Conservation (phyloP, 2,113 vertebrate genomes). For the Romanogobio albipinnatus region DNA sequence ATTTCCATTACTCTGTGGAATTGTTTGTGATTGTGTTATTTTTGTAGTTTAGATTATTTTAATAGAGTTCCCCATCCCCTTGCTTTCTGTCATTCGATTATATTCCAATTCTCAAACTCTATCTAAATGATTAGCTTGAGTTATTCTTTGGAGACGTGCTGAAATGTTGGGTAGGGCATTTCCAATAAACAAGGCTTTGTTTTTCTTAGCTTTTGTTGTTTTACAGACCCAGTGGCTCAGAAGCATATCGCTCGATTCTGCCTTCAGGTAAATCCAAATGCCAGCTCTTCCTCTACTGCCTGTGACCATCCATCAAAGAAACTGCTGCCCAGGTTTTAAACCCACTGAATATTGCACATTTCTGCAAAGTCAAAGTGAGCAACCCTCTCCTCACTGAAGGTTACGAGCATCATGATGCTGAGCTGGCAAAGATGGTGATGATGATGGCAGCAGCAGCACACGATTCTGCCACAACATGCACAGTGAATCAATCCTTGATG, state of each 20-base stretch:
- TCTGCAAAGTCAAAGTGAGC: constrained; percentile 70
- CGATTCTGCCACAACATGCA: constrained; percentile 6
- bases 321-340: constrained; percentile 57
- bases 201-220: constrained; percentile 27
- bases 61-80: not conserved
- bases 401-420: constrained; percentile 52
- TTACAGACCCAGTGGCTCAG: constrained; percentile 51
- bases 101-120: not conserved
- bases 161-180: constrained; percentile 2
- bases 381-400: constrained; percentile 52
- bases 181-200: constrained; percentile 29
- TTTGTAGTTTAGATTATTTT: not conserved
- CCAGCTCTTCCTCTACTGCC: constrained; percentile 63
- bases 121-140: constrained; percentile 12
- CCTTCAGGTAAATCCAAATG: constrained; percentile 62
- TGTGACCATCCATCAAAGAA: constrained; percentile 68
- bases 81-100: constrained; percentile 11
- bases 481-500: not conserved
- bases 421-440: constrained; percentile 31
- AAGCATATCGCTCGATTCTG: constrained; percentile 61
- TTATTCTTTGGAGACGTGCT: constrained; percentile 5
- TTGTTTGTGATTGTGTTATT: constrained; percentile 12
- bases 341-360: constrained; percentile 61
- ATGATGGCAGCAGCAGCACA: not conserved
- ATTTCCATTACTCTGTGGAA: not conserved